A percentile compares a stretch with the other conserved stretches of the same genome.
Conservation (phyloP, 2,113 vertebrate species). For the Oxygymnocypris stewartii region DNA sequence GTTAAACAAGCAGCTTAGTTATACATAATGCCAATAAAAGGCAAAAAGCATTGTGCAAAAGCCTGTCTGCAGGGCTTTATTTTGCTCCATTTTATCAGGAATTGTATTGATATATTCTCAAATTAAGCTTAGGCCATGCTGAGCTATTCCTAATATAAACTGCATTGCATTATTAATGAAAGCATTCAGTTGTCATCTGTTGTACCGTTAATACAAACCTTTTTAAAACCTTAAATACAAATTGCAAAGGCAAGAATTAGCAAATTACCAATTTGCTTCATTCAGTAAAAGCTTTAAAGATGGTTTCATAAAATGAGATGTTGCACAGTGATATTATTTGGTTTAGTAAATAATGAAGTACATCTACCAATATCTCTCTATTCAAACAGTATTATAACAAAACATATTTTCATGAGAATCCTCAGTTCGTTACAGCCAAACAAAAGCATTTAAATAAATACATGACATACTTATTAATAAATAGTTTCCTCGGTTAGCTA, state of each 20-base stretch:
- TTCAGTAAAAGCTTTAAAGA: slow-evolving; percentile 46
- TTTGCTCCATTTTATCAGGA: slow-evolving; percentile 10
- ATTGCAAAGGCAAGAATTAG: slow-evolving; percentile 15
- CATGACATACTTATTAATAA: slow-evolving; percentile 46
- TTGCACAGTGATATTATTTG: slow-evolving; percentile 67
- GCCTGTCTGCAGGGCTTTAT: slow-evolving; percentile 56
- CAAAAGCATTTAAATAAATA: slow-evolving; percentile 37
- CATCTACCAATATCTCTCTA: not conserved
- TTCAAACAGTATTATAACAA: slow-evolving; percentile 28
- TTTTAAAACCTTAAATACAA: not conserved
- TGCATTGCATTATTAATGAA: slow-evolving; percentile 54
- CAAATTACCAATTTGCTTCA: slow-evolving; percentile 37
- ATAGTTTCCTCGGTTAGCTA: slow-evolving; percentile 46
- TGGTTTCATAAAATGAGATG: slow-evolving; percentile 63
- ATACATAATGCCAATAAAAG: slow-evolving; percentile 57
- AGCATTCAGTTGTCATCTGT: slow-evolving; percentile 53
- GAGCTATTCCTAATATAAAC: slow-evolving; percentile 47
- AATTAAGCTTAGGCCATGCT: slow-evolving; percentile 47
- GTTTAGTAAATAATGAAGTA: slow-evolving; percentile 59
- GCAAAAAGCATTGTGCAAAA: slow-evolving; percentile 53
- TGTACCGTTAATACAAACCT: not conserved
- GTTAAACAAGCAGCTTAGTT: slow-evolving; percentile 51
- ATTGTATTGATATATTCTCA: slow-evolving; percentile 47
- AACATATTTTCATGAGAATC: not conserved
- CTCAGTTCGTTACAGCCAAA: not conserved